Conservation (phyloP, 2,888 invertebrate species). For the Cantharis rufa region DNA sequence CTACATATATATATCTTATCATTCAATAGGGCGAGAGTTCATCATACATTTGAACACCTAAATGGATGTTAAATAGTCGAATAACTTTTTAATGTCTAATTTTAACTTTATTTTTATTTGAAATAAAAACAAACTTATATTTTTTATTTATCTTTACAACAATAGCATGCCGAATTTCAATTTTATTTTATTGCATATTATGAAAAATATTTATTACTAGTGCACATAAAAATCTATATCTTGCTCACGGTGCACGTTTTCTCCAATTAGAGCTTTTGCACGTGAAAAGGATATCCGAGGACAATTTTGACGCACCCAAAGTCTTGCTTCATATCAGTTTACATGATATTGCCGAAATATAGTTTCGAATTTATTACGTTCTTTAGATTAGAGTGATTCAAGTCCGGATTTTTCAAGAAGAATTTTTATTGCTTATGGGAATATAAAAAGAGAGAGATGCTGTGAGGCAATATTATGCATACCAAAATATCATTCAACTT, state of each 20-base stretch:
- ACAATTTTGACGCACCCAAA: neutral
- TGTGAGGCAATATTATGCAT: neutral
- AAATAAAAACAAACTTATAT: neutral
- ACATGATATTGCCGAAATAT: neutral
- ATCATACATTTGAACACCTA: neutral
- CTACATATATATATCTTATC: conserved; percentile 1
- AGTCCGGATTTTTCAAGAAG: neutral
- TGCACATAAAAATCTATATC: neutral
- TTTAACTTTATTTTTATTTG: neutral
- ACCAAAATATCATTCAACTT: neutral
- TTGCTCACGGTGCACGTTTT: neutral
- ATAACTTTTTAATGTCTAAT: neutral
- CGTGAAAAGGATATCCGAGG: neutral
- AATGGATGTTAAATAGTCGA: neutral
- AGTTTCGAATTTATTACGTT: neutral
- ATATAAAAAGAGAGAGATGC: neutral
- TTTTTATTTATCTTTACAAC: neutral
- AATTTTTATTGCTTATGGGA: neutral
- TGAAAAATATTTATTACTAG: neutral
- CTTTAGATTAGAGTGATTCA: neutral
- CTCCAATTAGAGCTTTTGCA: no score
- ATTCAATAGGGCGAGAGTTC: conserved; percentile 3
- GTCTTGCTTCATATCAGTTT: neutral
- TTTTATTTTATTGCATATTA: neutral
- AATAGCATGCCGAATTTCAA: neutral